phyloP scores from a whole-genome alignment of 2,797 vertebrate species.

The Parotocinclus haroldoi region DNA sequence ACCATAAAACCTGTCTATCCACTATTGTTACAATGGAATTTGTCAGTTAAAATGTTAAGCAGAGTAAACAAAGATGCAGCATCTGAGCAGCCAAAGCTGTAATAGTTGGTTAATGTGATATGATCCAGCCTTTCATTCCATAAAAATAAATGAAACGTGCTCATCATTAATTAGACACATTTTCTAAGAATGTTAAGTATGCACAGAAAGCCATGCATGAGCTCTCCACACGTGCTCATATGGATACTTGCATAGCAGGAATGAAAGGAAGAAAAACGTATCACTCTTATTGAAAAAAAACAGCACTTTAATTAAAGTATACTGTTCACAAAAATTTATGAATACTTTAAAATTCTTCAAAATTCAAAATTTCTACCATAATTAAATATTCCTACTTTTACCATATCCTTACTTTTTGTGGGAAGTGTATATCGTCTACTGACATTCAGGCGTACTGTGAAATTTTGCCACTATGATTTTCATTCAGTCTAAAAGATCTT shows the following conservation, averaged over 20 bases:
- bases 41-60: constrained; percentile 22
- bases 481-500: too few species aligned
- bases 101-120: constrained; percentile 35
- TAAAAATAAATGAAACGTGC: constrained; percentile 19
- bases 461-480: too few species aligned
- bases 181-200: constrained; percentile 49
- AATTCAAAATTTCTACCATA: too few species aligned
- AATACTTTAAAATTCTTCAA: too few species aligned
- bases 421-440: neutral
- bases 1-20: neutral
- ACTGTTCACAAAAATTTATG: too few species aligned
- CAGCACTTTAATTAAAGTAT: neutral
- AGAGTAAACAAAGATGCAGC: constrained; percentile 7
- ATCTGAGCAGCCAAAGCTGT: constrained; percentile 12
- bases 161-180: constrained; percentile 34
- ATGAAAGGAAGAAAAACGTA: constrained; percentile 23
- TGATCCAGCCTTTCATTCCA: constrained; percentile 24
- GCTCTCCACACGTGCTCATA: constrained; percentile 32
- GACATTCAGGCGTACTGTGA: too few species aligned
- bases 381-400: neutral
- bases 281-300: neutral
- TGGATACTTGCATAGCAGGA: constrained; percentile 24
- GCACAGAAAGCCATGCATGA: constrained; percentile 43
- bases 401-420: neutral
- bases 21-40: constrained; percentile 11